Base-by-base conservation (phyloP, 1,140 invertebrate species). In the Hypothenemus hampei region DNA sequence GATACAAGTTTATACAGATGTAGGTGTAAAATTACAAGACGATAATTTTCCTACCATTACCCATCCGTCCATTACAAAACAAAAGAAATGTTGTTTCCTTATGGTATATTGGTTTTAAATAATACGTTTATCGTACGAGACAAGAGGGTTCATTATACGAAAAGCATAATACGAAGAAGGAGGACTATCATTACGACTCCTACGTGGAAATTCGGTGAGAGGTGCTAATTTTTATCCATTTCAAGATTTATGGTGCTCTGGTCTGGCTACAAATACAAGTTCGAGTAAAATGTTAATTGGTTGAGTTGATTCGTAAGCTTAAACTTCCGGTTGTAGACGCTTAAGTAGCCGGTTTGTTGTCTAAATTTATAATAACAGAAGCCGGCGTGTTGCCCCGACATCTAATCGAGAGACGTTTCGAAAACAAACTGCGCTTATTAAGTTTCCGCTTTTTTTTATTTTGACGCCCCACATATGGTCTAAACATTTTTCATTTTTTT, bases 351-450 rank as follows among this genome's bases (percentile, higher is more conserved):
- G 18, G 20, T 13, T 37, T 49, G 46, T 48, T 48, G 45, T 49
- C 46, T 49, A 49, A 49, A 49, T 49, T 49, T 49, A 49, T 26
- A 36, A 36, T 49, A 24, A 49, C 20, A 37, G 10, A 22, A 36
- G 37, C 22, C 46, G 35, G 46, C 46, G 37, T 49, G 46, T 37
- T 40, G 29, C 21, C 19, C 23, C 31, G 31, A 49, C 46, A 37
- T 36, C n/a, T 40, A 40, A 49, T 49, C 36, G 24, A 40, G 29
- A 16, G 46, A 49, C 46, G 46, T 36, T 40, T 26, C 21, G 16
- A 49, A 49, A 49, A 49, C 26, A 45, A 45, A 45, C 43, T 26
- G 23, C 43, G 29, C 23, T 45, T 19, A 31, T 45, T 45, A 45
- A 45, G 33, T 45, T 45, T 31, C 43, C 43, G 23, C 6, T 29